A percentile compares a stretch with the other conserved stretches of the same genome.
phyloP scores from a whole-genome alignment of 2,888 invertebrate genomes.

The Dicyrtomina minuta region DNA sequence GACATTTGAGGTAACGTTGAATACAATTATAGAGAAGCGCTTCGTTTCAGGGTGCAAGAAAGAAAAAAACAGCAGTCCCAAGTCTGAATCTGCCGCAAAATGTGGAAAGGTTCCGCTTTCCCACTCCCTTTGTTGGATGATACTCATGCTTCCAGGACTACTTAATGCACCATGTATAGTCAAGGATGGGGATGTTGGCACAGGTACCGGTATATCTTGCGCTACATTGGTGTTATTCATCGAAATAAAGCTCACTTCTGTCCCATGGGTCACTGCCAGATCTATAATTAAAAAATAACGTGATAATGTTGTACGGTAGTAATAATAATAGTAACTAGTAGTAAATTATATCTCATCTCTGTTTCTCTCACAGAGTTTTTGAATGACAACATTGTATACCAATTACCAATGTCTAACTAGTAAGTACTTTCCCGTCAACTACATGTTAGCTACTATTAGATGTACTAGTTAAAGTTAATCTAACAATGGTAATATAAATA shows the following conservation, averaged over 20 bases:
- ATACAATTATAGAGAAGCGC: conserved; percentile 23
- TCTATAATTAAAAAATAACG: conserved; percentile 25
- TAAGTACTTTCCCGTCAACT: too few relatives aligned
- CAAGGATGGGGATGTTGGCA: conserved; percentile 22
- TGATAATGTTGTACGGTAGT: too few relatives aligned
- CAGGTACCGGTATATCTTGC: conserved; percentile 16
- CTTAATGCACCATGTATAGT: neutral
- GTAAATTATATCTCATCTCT: too few relatives aligned
- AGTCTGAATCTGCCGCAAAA: conserved; percentile 25
- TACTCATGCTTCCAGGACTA: neutral
- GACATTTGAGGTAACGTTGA: conserved; percentile 20
- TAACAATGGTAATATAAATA: too few relatives aligned
- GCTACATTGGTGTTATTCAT: neutral
- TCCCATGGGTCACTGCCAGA: conserved; percentile 32
- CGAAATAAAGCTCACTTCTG: conserved; percentile 11
- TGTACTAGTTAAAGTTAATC: too few relatives aligned
- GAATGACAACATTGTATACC: too few relatives aligned
- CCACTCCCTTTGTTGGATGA: neutral
- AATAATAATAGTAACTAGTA: too few relatives aligned
- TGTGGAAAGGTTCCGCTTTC: neutral
- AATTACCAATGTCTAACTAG: too few relatives aligned
- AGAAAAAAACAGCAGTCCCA: conserved; percentile 28
- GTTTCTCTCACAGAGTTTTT: too few relatives aligned
- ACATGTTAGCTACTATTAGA: too few relatives aligned
- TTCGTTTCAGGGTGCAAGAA: conserved; percentile 9